Base-by-base conservation (phyloP, 1,140 invertebrate species). In the Panonychus citri region DNA sequence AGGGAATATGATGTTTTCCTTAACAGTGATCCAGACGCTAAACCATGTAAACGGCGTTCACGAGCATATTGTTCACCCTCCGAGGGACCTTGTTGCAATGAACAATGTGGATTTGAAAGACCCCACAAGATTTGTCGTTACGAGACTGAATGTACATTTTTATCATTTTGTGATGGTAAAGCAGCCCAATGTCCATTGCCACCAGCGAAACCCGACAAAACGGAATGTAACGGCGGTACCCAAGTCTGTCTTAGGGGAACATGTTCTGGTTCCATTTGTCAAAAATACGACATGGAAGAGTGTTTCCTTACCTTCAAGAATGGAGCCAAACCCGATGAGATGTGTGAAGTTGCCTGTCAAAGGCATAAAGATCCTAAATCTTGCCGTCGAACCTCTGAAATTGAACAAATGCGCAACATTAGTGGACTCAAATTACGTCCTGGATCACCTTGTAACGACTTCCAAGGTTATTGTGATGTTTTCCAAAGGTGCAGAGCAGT, bases 401-500 rank as follows among this genome's bases (percentile, higher is more conserved):
- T 88, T 70, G 80, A 81, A 4, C 68, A 76, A 12, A 81, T 85
- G 25, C 81, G 80, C 30, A 70, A 87, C 58, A 82, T 85, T 1
- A 68, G 73, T 1, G 88, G 87, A 3, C 86, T 94, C 56, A 85
- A 83, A 63, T 71, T 94, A 30, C 75, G 86, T 56, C 83, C 87
- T 56, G 93, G 94, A 28, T 90, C 91, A 49, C 91, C 93, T 0
- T 98, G 93, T 69, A 93, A 96, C 68, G 85, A 97, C 68, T 96
- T 94, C 70, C 88, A 88, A 66, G 94, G 93, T 61, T 99, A 98
- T 71, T 99, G 94, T 72, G 94, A 99, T 73, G 90, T 96, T 40
- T 98, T 96, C 71, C 85, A 94, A 72, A 88, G 88, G 66, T 97
- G 93, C 69, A 76, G 93, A 61, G 83, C 88, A 69, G 89, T 99